Conservation (phyloP, 2,797 vertebrate genomes). For the Thaleichthys pacificus region DNA sequence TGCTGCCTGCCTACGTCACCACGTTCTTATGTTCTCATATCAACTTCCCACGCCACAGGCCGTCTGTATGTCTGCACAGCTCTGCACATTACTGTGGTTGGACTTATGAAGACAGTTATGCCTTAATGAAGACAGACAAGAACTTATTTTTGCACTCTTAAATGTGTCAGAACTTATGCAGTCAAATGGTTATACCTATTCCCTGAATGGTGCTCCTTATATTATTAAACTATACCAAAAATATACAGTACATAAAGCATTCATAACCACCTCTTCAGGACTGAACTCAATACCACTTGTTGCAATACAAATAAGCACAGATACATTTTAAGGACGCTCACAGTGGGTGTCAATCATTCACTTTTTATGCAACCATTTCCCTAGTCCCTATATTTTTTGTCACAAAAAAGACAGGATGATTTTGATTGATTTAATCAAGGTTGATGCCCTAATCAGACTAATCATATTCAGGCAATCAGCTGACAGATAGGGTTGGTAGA, state of each 20-base stretch:
- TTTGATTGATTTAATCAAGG: too few species aligned
- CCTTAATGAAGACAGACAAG: constrained; percentile 3
- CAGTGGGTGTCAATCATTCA: neutral
- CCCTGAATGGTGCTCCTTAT: neutral
- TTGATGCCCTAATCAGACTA: neutral
- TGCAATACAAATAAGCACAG: neutral
- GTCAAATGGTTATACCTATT: neutral
- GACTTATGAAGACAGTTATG: neutral
- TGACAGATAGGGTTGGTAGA: neutral
- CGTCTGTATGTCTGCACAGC: constrained; percentile 18
- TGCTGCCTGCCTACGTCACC: constrained; percentile 6
- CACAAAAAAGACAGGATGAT: neutral
- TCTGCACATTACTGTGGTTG: constrained; percentile 22
- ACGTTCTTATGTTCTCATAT: constrained; percentile 20
- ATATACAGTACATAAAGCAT: neutral
- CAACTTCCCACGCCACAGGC: constrained; percentile 29
- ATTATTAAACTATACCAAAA: neutral
- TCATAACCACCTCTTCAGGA: neutral
- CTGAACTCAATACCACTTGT: neutral
- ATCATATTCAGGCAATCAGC: neutral
- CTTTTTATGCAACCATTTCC: neutral
- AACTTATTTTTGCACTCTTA: neutral
- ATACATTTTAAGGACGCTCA: too few species aligned
- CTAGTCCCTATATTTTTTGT: neutral
- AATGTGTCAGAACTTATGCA: too few species aligned